These are phyloP conservation scores for Rhabdophis nuchalis DNA, from an alignment of 2,797 vertebrate genomes.

Conservation along the genomic window DNA sequence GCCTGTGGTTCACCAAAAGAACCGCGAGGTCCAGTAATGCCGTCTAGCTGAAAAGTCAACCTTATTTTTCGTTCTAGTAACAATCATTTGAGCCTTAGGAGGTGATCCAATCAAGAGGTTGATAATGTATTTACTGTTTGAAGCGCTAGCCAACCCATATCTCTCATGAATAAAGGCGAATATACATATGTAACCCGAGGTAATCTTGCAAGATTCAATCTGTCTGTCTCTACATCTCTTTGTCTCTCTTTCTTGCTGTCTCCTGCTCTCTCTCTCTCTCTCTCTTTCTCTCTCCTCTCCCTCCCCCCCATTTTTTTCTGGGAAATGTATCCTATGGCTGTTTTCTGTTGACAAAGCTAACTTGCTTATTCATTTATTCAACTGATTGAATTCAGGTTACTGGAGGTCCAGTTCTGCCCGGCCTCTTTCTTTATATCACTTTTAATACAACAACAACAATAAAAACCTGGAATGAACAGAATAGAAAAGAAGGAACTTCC, in stretches of 20 bases:
- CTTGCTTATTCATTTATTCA: neutral
- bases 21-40: neutral
- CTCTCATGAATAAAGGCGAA: neutral
- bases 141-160: neutral
- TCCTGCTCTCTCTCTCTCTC: too few relatives aligned
- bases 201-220: neutral
- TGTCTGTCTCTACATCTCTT: neutral
- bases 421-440: neutral
- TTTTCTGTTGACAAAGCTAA: neutral
- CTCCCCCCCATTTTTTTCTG: neutral
- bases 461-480: neutral
- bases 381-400: constrained; percentile 13
- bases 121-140: neutral
- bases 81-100: neutral
- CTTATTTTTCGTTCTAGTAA: constrained; percentile 1
- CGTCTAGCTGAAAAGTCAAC: neutral
- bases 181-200: neutral
- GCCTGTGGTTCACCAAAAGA: neutral
- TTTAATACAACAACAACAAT: neutral
- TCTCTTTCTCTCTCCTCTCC: too few relatives aligned
- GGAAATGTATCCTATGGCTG: neutral
- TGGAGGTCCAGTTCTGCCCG: neutral
- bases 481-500: neutral
- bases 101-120: neutral
- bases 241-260: too few relatives aligned